phyloP scores from a whole-genome alignment of 2,888 invertebrate genomes.

The Peribatodes rhomboidaria region DNA sequence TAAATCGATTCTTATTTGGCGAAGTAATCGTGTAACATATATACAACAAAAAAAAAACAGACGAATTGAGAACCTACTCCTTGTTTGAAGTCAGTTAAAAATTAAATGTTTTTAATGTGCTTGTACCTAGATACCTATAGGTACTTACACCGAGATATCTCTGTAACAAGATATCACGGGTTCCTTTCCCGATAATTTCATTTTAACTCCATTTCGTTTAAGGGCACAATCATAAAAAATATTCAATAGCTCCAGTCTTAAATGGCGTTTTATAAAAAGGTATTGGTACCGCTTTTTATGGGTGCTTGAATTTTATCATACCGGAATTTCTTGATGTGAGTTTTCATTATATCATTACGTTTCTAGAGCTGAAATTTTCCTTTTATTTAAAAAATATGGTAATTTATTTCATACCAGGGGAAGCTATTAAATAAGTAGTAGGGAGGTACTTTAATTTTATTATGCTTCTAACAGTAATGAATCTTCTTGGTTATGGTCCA shows the following conservation, averaged over 20 bases:
- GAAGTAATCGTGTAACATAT: no score
- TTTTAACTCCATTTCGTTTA: slow-evolving; percentile 39
- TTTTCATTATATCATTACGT: slow-evolving; percentile 30
- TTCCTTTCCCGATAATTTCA: slow-evolving; percentile 30
- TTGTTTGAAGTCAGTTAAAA: no score
- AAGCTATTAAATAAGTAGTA: not conserved
- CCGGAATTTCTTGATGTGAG: slow-evolving; percentile 38
- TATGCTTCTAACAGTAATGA: not conserved
- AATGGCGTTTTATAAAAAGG: slow-evolving; percentile 44
- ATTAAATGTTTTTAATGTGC: not conserved
- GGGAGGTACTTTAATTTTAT: slow-evolving; percentile 5
- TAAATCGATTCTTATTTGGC: no score
- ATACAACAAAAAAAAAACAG: no score
- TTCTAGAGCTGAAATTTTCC: slow-evolving; percentile 5
- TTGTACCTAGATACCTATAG: not conserved
- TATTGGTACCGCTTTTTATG: slow-evolving; percentile 44
- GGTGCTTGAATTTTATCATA: slow-evolving; percentile 42
- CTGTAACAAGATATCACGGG: slow-evolving; percentile 11
- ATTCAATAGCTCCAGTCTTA: slow-evolving; percentile 42
- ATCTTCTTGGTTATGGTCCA: no score
- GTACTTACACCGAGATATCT: not conserved
- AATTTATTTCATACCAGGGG: slow-evolving; percentile 10
- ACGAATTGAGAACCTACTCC: no score
- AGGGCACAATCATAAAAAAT: slow-evolving; percentile 42
- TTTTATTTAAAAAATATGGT: slow-evolving; percentile 16